Evolutionary conservation across 1,140 invertebrate species (phyloP).

Genomic region (Megalopta genalis): DNA sequence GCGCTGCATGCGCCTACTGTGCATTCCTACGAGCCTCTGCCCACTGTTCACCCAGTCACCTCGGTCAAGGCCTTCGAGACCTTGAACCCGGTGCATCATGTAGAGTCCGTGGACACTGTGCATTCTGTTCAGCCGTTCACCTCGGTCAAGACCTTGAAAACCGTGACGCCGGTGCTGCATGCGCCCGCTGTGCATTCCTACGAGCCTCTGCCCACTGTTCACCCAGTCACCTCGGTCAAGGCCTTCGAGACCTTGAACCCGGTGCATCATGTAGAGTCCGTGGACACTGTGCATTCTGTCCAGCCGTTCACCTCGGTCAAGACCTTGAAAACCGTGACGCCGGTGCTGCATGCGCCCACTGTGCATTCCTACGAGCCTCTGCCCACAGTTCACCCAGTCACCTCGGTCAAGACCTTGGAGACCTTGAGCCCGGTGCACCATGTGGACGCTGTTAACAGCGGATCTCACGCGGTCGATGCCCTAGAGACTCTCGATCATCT

Average conservation of each 20-base stretch:
- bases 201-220: too few species aligned
- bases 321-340: not conserved
- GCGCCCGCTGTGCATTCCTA: too few species aligned
- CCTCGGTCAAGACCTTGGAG: not conserved
- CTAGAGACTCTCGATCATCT: not conserved
- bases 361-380: too few species aligned
- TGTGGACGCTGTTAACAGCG: not conserved
- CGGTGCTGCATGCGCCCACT: not conserved
- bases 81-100: too few species aligned
- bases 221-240: not conserved
- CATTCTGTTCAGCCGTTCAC: not conserved
- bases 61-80: too few species aligned
- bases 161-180: not conserved
- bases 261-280: not conserved
- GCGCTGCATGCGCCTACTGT: too few species aligned
- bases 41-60: too few species aligned
- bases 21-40: too few species aligned
- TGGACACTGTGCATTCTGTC: not conserved
- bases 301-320: not conserved
- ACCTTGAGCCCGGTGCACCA: not conserved
- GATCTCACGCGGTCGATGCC: not conserved
- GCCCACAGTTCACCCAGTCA: too few species aligned
- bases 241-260: not conserved
- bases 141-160: not conserved
- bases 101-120: not conserved